Conservation (phyloP, 2,888 invertebrate species). For the Drosophila conformis region DNA sequence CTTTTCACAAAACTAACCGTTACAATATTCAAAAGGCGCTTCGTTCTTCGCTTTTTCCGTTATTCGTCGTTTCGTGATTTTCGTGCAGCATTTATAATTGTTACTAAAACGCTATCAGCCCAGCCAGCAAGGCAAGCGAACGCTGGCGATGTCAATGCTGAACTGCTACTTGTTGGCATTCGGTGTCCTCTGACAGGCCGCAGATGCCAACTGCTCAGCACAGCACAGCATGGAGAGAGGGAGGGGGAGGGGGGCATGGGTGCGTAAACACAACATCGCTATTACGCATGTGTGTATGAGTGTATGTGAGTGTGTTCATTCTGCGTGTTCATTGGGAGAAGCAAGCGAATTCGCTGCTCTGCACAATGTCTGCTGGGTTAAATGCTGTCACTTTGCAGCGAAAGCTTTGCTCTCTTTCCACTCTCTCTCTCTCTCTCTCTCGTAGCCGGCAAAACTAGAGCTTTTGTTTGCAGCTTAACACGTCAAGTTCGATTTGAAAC, state of each 20-base stretch:
- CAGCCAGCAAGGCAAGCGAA: slow-evolving; percentile 55
- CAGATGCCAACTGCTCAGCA: slow-evolving; percentile 54
- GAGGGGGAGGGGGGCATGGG: background rate
- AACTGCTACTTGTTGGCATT: slow-evolving; percentile 78
- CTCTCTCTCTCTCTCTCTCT: background rate
- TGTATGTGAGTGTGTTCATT: slow-evolving; percentile 32
- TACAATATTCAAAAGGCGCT: slow-evolving; percentile 30
- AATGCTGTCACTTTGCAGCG: slow-evolving; percentile 44
- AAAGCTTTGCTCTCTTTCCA: slow-evolving; percentile 31
- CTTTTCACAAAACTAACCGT: slow-evolving; percentile 17
- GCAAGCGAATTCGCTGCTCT: slow-evolving; percentile 55
- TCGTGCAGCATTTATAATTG: slow-evolving; percentile 4
- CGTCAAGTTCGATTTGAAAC: slow-evolving; percentile 4
- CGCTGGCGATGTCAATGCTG: slow-evolving; percentile 76
- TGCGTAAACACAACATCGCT: slow-evolving; percentile 40
- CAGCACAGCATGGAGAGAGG: background rate
- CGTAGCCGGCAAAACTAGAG: slow-evolving; percentile 24
- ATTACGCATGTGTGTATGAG: background rate
- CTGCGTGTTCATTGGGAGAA: slow-evolving; percentile 28
- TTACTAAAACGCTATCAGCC: background rate
- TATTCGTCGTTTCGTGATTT: slow-evolving; percentile 2
- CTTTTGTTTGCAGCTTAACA: slow-evolving; percentile 11
- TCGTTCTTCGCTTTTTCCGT: slow-evolving; percentile 1
- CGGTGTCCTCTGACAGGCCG: slow-evolving; percentile 56
- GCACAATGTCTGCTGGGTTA: slow-evolving; percentile 53